Conservation (phyloP, 1,140 invertebrate genomes). For the Leptinotarsa undecemlineata region DNA sequence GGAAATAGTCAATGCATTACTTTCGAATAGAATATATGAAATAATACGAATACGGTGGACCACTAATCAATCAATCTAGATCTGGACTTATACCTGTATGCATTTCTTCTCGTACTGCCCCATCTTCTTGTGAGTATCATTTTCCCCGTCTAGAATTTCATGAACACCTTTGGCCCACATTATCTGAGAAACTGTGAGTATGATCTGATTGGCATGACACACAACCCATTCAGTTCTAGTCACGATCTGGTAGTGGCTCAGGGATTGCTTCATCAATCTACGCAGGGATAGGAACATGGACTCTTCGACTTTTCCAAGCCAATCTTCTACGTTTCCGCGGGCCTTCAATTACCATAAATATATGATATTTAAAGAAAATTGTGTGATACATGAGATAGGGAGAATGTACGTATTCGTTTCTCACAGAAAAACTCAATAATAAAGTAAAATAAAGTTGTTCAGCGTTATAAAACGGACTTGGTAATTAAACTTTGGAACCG, state of each 20-base stretch:
- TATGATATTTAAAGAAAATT: too few species aligned
- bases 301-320: slow-evolving; percentile 84
- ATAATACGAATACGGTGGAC: neutral
- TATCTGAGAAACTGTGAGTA: slow-evolving; percentile 82
- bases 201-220: slow-evolving; percentile 62
- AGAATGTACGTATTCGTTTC: too few species aligned
- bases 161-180: slow-evolving; percentile 83
- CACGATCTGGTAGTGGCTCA: slow-evolving; percentile 64
- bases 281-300: slow-evolving; percentile 80
- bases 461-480: too few species aligned
- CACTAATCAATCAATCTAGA: neutral
- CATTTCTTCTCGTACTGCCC: slow-evolving; percentile 71
- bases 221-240: slow-evolving; percentile 66
- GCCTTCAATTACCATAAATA: slow-evolving; percentile 58
- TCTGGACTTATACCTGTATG: slow-evolving; percentile 54
- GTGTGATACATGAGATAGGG: too few species aligned
- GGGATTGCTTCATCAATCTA: slow-evolving; percentile 72
- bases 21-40: neutral
- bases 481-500: too few species aligned
- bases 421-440: too few species aligned
- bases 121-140: slow-evolving; percentile 61
- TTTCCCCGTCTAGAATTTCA: slow-evolving; percentile 64
- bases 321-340: slow-evolving; percentile 85
- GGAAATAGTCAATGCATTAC: slow-evolving; percentile 23
- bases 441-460: too few species aligned